Evolutionary conservation across 2,113 vertebrate genomes (phyloP).

Genomic region (Calyptomena viridis): DNA sequence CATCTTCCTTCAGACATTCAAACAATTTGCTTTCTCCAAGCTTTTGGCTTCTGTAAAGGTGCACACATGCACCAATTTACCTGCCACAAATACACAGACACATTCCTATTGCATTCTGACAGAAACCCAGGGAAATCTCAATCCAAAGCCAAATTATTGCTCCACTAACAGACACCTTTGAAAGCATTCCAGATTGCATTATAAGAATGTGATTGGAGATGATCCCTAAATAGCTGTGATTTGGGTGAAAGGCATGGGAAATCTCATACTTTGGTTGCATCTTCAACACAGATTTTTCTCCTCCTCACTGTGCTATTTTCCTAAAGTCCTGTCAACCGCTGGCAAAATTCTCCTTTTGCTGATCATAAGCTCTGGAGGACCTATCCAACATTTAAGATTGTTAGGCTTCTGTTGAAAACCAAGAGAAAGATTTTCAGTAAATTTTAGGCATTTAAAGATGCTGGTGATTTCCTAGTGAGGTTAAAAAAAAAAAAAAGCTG

Average conservation of each 20-base stretch:
- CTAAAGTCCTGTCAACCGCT: background rate
- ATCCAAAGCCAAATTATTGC: background rate
- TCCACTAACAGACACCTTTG: background rate
- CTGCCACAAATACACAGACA: background rate
- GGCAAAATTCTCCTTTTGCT: background rate
- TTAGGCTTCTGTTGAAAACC: background rate
- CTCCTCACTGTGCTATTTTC: background rate
- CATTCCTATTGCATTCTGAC: background rate
- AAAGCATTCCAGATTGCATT: rapidly evolving
- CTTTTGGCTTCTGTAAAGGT: background rate
- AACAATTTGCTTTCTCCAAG: background rate
- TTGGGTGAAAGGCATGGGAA: background rate
- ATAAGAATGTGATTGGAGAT: background rate
- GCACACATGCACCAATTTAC: background rate
- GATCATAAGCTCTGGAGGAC: background rate
- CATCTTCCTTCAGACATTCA: background rate
- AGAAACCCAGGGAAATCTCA: background rate
- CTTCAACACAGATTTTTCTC: background rate
- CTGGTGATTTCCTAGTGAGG: background rate
- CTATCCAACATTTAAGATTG: background rate
- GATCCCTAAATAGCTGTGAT: background rate
- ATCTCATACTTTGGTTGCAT: background rate
- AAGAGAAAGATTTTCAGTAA: background rate
- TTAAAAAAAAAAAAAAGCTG: background rate
- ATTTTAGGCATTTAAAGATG: background rate